phyloP scores from a whole-genome alignment of 2,797 vertebrate genomes.

The Cichlasoma orientale region DNA sequence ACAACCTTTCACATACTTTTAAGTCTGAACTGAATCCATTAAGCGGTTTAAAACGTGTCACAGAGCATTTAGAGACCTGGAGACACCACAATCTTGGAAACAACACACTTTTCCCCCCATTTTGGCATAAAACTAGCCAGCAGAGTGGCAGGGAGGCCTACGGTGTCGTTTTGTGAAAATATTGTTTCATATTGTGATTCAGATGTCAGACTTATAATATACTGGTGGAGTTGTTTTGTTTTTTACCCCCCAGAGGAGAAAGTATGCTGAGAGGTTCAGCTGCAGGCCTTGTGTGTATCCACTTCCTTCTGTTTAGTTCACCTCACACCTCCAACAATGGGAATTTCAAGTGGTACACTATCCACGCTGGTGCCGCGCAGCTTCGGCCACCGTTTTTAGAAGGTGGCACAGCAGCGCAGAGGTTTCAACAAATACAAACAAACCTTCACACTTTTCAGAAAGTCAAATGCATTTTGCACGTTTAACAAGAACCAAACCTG shows the following conservation, averaged over 20 bases:
- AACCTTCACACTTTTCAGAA: not conserved
- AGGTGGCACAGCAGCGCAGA: constrained; percentile 10
- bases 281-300: constrained; percentile 35
- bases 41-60: constrained; percentile 46
- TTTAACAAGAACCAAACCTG: not conserved
- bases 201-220: constrained; percentile 45
- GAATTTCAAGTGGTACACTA: constrained; percentile 38
- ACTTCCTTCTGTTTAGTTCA: constrained; percentile 60
- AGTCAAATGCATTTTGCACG: not conserved
- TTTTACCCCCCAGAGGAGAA: constrained; percentile 22
- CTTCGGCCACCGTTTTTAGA: not conserved
- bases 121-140: constrained; percentile 4
- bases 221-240: not conserved
- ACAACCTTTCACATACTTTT: constrained; percentile 71
- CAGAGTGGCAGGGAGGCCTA: not conserved
- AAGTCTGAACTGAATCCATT: constrained; percentile 49
- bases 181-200: constrained; percentile 29
- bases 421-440: constrained; percentile 11
- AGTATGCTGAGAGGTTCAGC: constrained; percentile 18
- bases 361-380: not conserved
- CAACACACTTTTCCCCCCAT: constrained; percentile 19
- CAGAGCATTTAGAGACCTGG: constrained; percentile 22
- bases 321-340: constrained; percentile 48
- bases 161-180: constrained; percentile 54
- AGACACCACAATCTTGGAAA: constrained; percentile 41